Evolutionary conservation across 2,113 vertebrate species (phyloP), one percentile per base, ranked within the genome.

Genomic region (Tetrao urogallus): DNA sequence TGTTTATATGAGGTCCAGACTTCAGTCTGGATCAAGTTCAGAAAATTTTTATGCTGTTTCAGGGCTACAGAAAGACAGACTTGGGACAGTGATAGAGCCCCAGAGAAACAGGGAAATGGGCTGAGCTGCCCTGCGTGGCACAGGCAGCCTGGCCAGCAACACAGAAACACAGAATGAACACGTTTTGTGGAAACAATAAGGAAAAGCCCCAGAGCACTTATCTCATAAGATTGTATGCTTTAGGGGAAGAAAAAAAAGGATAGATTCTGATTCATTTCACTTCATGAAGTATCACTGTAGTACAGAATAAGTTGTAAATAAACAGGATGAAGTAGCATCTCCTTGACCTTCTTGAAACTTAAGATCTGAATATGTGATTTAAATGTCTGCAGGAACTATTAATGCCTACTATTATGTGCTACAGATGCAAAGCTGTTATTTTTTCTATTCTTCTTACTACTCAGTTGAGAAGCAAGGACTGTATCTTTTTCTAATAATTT

Each of bases 1-100:
- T 88, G 74, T 71, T 43, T 75, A 27, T 12, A 30, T 3, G 1
- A n/a, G 0, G 0, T 40, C 38, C 45, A 40, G 32, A 50, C 27
- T 36, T 79, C 52, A 79, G 10, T 30, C 11, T 75, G 32, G 22
- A 64, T 20, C 30, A 54, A 3, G 13, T 52, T 85, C 14, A 40
- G 47, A 0, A 8, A 21, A 61, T 48, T 91, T 78, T 54, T 32
- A 0, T 15, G 8, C 10, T 40, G 3, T 82, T 71, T 58, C 47
- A 57, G 27, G n/a, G 22, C 36, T 82, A 11, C 13, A 73, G 30
- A 50, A 43, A 16, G 24, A 75, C 66, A 52, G 4, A 14, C 65
- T 84, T 84, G 47, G 32, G 57, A n/a, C 22, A 82, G 18, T 38
- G 36, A 34, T 24, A 57, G 54, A 61, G 8, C 21, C 20, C 20